Percentiles rank a stretch among this genome's conserved stretches.
phyloP scores from a whole-genome alignment of 1,140 invertebrate species.

The Lordiphosa clarofinis region DNA sequence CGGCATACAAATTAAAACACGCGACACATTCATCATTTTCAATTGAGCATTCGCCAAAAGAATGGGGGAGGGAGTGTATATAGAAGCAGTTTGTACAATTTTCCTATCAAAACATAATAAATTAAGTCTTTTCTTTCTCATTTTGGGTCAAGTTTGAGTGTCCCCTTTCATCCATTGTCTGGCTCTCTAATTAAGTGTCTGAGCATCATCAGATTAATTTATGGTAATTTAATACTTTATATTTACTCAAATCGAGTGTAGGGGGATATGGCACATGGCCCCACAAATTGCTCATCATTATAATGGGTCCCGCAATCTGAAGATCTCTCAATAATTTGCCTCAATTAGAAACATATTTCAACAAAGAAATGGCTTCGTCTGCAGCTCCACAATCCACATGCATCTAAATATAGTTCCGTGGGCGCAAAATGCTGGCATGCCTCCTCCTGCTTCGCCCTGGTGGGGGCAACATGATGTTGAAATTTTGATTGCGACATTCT shows the following conservation, averaged over 20 bases:
- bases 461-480: conserved; percentile 63
- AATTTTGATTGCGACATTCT: conserved; percentile 77
- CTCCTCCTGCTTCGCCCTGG: conserved; percentile 15
- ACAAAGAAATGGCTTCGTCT: conserved; percentile 15
- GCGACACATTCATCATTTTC: conserved; percentile 63
- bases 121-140: conserved; percentile 16
- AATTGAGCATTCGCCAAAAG: conserved; percentile 32
- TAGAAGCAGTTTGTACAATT: conserved; percentile 11
- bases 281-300: conserved; percentile 55
- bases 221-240: conserved; percentile 71
- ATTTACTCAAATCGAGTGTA: conserved; percentile 23
- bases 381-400: conserved; percentile 27
- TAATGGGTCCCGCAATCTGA: conserved; percentile 38
- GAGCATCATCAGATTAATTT: conserved; percentile 60
- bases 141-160: conserved; percentile 54
- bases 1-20: conserved; percentile 54
- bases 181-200: conserved; percentile 63
- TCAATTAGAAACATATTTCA: conserved; percentile 65
- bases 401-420: conserved; percentile 62
- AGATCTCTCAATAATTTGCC: conserved; percentile 69
- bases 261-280: conserved; percentile 2
- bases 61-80: not conserved
- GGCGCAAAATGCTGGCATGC: conserved; percentile 23
- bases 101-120: conserved; percentile 8
- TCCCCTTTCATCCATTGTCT: conserved; percentile 30